Evolutionary conservation across 2,797 vertebrate genomes (phyloP).

Genomic region (Parotocinclus haroldoi): DNA sequence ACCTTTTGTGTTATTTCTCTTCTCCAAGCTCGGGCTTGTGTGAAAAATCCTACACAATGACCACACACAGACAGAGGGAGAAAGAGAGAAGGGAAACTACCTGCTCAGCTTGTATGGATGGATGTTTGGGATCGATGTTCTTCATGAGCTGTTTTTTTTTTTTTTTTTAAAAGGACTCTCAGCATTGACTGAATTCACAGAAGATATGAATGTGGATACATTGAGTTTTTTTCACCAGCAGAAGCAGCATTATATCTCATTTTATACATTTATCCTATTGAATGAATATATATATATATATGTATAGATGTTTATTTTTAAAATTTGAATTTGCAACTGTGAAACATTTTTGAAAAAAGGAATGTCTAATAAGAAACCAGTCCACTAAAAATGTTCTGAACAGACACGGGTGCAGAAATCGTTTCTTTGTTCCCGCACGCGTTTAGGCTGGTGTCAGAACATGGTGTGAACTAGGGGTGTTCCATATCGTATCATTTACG

Average conservation of each 20-base stretch:
- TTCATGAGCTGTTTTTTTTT: too few relatives aligned
- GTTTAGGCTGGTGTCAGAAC: too few relatives aligned
- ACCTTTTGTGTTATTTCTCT: slow-evolving; percentile 54
- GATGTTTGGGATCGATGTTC: neutral
- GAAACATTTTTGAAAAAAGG: neutral
- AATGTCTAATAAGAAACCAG: too few relatives aligned
- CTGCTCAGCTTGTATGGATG: neutral
- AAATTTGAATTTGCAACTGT: slow-evolving; percentile 9
- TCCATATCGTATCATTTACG: too few relatives aligned
- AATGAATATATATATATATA: too few relatives aligned
- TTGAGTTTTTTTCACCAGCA: slow-evolving; percentile 6
- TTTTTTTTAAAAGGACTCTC: neutral
- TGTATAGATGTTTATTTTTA: neutral
- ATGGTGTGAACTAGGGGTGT: too few relatives aligned
- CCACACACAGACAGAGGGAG: neutral
- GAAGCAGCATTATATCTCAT: neutral
- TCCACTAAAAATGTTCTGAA: too few relatives aligned
- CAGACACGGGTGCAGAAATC: too few relatives aligned
- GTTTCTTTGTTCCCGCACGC: too few relatives aligned
- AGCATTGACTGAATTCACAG: slow-evolving; percentile 6
- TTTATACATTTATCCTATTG: neutral
- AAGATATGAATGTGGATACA: neutral
- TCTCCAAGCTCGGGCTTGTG: slow-evolving; percentile 64
- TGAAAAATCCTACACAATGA: slow-evolving; percentile 47
- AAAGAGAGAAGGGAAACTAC: neutral